Base-by-base conservation (phyloP, 2,888 invertebrate genomes). In the Nomada fabriciana region DNA sequence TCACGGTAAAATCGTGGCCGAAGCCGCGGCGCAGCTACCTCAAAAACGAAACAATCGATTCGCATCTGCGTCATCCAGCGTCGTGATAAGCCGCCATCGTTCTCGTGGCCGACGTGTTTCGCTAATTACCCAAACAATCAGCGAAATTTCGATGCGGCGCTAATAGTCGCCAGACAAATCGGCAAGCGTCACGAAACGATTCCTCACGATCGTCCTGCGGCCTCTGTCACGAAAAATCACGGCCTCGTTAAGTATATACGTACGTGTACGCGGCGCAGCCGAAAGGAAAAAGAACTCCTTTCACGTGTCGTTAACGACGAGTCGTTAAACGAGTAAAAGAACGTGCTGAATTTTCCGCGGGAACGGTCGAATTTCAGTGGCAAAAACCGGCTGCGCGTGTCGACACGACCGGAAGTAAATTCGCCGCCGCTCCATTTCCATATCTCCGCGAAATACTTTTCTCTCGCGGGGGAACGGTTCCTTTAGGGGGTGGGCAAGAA, bases 321-420 rank as follows among this genome's bases (percentile, higher is more conserved):
- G 2, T 23, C 7, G 43, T 23, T 0, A 1, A 36, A 36, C 7
- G n/a, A 57, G 9, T 18, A 59, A 82, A 67, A 68, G n/a, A 71
- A 65, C 52, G 60, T 47, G 69, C 11, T 23, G 63, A 60, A 61
- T 76, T 82, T 76, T 64, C 76, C 69, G 20, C 57, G 43, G 53
- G 25, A 0, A 47, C n/a, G 42, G 20, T 29, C 75, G 74, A 83
- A 86, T 83, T 87, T 79, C 76, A 60, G 29, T 65, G 69, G 75
- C 69, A 77, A 76, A 75, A 86, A 67, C 43, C 55, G 63, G 67
- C 50, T 65, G 42, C 68, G 75, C 67, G 68, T 76, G 81, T 75
- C 82, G 64, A 78, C 63, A 53, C 65, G 43, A 64, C 63, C 67
- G 85, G 85, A 77, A 86, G 86, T 88, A 89, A 89, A 88, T 88